Evolutionary conservation across 1,140 invertebrate genomes (phyloP), one percentile per base, ranked within the genome.

Genomic region (Agrilus planipennis): DNA sequence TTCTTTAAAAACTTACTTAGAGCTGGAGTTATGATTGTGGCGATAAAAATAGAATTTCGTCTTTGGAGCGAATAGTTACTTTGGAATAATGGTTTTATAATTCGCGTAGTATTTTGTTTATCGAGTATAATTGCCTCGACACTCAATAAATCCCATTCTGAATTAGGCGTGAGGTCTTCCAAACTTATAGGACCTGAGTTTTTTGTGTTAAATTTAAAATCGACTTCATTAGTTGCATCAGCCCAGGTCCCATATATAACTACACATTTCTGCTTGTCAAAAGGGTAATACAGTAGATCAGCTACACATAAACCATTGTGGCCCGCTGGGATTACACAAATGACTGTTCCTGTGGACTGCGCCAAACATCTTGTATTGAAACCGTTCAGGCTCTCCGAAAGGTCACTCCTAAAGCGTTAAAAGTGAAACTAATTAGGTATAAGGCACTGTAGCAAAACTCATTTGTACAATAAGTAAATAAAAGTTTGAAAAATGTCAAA

Each of bases 221-320:
- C 64, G 1, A 78, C 55, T 51, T 77, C 72, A 54, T 74, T 71
- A 0, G 68, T 70, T 1, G 62, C 65, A 38, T 76, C 67, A 40
- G 69, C 64, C 76, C 75, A 78, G 1, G 70, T 69, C 1, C 70
- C 69, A 39, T 72, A 63, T 19, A 56, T 57, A 7, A 73, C 30
- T 1, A 59, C 58, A 44, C 71, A 73, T 21, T 63, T 68, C 52
- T 72, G 70, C 9, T 43, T 44, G 45, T 73, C 71, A 42, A 69
- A 73, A 0, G 71, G 71, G 61, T 68, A 73, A 21, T 54, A 59
- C 10, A 51, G 53, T 3, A 72, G 41, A 14, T 64, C 49, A 2
- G 68, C 62, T 28, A 61, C 51, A 41, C 70, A 73, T n/a, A 68
- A 58, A 3, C 63, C 65, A 4, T 62, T 60, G 43, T 70, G 62